Percentiles rank a stretch among this genome's conserved stretches.
These are phyloP conservation scores for Desoria tigrina DNA, from an alignment of 2,888 invertebrate genomes.

Conservation along the genomic window DNA sequence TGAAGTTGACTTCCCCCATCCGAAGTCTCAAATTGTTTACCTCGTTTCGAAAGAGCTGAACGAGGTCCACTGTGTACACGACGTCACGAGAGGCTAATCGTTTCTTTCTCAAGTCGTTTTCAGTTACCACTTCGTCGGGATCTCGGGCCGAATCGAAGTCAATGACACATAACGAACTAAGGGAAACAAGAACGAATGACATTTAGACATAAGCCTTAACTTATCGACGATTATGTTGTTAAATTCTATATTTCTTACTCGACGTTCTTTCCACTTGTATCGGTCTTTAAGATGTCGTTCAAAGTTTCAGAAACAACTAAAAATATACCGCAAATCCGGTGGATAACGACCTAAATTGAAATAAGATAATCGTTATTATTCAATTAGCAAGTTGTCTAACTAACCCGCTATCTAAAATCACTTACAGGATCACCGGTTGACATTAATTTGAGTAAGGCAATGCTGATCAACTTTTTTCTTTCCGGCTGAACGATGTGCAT, in stretches of 20 bases:
- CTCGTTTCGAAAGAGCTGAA: constrained; percentile 60
- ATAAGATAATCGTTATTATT: too few relatives aligned
- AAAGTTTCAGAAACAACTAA: constrained; percentile 73
- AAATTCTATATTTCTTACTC: too few relatives aligned
- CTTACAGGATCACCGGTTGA: constrained; percentile 55
- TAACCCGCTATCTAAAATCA: constrained; percentile 31
- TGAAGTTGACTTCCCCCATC: constrained; percentile 75
- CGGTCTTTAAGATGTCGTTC: constrained; percentile 75
- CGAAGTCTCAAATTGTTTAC: constrained; percentile 69
- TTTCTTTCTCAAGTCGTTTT: constrained; percentile 73
- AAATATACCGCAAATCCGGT: constrained; percentile 72
- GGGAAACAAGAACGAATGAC: constrained; percentile 13
- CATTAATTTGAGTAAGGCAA: constrained; percentile 60
- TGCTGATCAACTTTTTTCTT: constrained; percentile 77
- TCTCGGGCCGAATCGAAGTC: constrained; percentile 55
- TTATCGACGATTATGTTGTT: not conserved
- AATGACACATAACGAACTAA: constrained; percentile 51
- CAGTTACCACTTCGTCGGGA: constrained; percentile 66
- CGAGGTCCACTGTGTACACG: constrained; percentile 73
- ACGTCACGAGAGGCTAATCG: constrained; percentile 73
- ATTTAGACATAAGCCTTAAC: constrained; percentile 10
- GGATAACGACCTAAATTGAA: constrained; percentile 69
- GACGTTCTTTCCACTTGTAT: constrained; percentile 65
- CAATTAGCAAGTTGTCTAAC: constrained; percentile 60
- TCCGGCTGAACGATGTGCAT: constrained; percentile 75